A percentile compares a stretch with the other conserved stretches of the same genome.
phyloP scores from a whole-genome alignment of 2,113 vertebrate genomes.

The Tretioscincus oriximinensis region DNA sequence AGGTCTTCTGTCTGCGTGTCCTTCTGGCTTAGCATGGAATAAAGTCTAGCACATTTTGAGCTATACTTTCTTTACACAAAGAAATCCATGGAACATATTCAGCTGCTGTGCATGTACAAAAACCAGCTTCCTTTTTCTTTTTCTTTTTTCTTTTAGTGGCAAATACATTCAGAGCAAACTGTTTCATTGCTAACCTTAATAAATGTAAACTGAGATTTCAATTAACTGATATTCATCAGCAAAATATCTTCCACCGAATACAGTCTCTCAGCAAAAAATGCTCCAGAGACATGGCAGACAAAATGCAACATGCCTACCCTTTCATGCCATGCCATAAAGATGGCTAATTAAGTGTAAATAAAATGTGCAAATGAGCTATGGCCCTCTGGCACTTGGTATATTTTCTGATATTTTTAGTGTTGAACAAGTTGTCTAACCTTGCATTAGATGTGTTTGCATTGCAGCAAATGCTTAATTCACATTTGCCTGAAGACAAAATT shows the following conservation, averaged over 20 bases:
- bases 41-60: too few relatives aligned
- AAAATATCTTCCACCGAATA: constrained; percentile 26
- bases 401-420: constrained; percentile 11
- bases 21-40: too few relatives aligned
- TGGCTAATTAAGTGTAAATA: constrained; percentile 38
- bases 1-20: too few relatives aligned
- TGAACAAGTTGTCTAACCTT: constrained; percentile 4
- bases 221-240: constrained; percentile 34
- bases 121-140: background rate
- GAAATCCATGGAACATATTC: background rate
- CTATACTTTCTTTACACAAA: too few relatives aligned
- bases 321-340: constrained; percentile 32
- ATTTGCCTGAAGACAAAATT: constrained; percentile 1
- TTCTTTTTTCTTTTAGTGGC: background rate
- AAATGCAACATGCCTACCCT: constrained; percentile 23
- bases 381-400: constrained; percentile 21
- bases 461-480: background rate
- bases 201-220: constrained; percentile 38
- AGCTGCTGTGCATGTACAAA: background rate
- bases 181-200: constrained; percentile 27
- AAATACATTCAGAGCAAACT: constrained; percentile 15
- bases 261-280: constrained; percentile 1
- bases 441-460: constrained; percentile 1
- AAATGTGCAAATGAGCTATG: constrained; percentile 31
- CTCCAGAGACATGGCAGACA: constrained; percentile 9